Evolutionary conservation across 1,140 invertebrate genomes (phyloP), one percentile per base, ranked within the genome.

Genomic region (Eciton burchellii): DNA sequence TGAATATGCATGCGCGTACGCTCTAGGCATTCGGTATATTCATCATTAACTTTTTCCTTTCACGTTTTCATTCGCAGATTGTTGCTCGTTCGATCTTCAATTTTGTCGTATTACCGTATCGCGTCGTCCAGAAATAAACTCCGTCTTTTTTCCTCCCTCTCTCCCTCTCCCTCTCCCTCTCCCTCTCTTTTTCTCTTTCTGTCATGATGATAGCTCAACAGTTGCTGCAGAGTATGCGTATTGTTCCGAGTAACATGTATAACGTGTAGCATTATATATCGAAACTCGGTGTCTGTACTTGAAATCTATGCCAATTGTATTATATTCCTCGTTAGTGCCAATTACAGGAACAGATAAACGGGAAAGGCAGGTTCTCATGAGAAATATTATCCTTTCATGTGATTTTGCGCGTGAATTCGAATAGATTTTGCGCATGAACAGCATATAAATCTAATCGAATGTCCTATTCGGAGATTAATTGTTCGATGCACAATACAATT

Each of bases 171-270:
- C n/a, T n/a, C n/a, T n/a, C n/a, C n/a, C n/a, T n/a, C n/a, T n/a
- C n/a, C n/a, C n/a, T n/a, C n/a, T n/a, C n/a, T n/a, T n/a, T n/a
- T n/a, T n/a, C n/a, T n/a, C n/a, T n/a, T n/a, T n/a, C n/a, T n/a
- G n/a, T n/a, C 71, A 73, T 73, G 35, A 60, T 59, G 43, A 73
- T 73, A 73, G 54, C 54, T 73, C 56, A 45, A 73, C 41, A 73
- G 43, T 45, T 73, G 70, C 70, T 73, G 56, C 60, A 73, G 71
- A 73, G 45, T 72, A 72, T 35, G 43, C 45, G 35, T 60, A 73
- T 73, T 73, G 71, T 73, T 73, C 60, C 35, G 35, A 21, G 60
- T 73, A 73, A 73, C 60, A 73, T 73, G 56, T 73, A 43, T 59
- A 73, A 60, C 41, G 43, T 73, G 21, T 73, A 73, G 43, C 60